Evolutionary conservation across 2,113 vertebrate species (phyloP).

Genomic region (Epinephelus lanceolatus): DNA sequence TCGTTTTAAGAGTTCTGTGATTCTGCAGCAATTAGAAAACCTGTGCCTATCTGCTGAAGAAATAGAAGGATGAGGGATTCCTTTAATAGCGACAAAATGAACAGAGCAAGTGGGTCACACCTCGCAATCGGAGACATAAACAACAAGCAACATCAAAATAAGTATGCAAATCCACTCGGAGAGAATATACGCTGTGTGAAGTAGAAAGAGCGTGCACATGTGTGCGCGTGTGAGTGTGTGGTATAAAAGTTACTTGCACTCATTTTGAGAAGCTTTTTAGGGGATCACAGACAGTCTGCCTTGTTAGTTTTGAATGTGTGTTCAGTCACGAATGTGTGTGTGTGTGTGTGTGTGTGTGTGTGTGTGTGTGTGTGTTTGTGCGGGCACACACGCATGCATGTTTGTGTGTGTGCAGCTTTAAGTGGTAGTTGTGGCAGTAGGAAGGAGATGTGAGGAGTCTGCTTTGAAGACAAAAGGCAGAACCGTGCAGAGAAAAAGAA

Average conservation of each 20-base stretch:
- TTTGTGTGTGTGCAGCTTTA: slow-evolving; percentile 28
- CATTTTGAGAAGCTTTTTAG: slow-evolving; percentile 63
- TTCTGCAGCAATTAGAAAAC: slow-evolving; percentile 62
- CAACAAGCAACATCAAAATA: slow-evolving; percentile 69
- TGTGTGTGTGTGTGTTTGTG: background rate
- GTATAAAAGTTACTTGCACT: slow-evolving; percentile 53
- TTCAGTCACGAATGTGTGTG: slow-evolving; percentile 15
- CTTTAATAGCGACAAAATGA: slow-evolving; percentile 71
- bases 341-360: background rate
- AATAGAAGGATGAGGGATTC: slow-evolving; percentile 51
- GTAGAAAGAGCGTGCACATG: slow-evolving; percentile 21
- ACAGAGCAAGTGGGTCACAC: slow-evolving; percentile 78
- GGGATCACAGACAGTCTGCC: slow-evolving; percentile 56
- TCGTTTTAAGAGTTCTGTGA: slow-evolving; percentile 20
- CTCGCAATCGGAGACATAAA: slow-evolving; percentile 65
- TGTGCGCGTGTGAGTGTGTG: background rate
- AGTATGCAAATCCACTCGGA: slow-evolving; percentile 72
- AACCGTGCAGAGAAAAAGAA: slow-evolving; percentile 48
- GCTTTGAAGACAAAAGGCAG: slow-evolving; percentile 59
- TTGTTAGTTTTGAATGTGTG: slow-evolving; percentile 66
- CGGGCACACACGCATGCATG: background rate
- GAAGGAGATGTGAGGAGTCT: slow-evolving; percentile 36
- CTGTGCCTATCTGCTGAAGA: slow-evolving; percentile 43
- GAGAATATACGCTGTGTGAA: slow-evolving; percentile 61
- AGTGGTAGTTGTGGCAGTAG: slow-evolving; percentile 32